These are phyloP conservation scores for Pollenia angustigena DNA, from an alignment of 2,888 invertebrate species.

Conservation along the genomic window DNA sequence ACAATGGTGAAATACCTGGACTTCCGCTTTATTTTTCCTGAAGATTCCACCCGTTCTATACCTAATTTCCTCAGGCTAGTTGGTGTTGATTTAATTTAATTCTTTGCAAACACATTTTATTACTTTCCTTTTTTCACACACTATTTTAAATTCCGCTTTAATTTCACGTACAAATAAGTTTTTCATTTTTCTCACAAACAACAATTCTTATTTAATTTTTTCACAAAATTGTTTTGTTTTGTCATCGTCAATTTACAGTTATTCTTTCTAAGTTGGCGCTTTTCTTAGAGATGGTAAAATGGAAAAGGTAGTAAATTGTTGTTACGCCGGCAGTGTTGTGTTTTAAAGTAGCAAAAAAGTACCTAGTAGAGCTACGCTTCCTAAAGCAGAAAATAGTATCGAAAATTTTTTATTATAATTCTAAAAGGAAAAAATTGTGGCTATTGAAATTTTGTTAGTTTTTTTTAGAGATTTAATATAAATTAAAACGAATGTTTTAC, in stretches of 20 bases:
- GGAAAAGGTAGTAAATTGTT: background rate
- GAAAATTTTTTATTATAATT: slow-evolving; percentile 54
- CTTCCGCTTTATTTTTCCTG: background rate
- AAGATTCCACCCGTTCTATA: too few species aligned
- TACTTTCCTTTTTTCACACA: background rate
- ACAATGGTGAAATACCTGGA: background rate
- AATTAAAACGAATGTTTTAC: slow-evolving; percentile 62
- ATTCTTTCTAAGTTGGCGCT: slow-evolving; percentile 9
- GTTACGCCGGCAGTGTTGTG: slow-evolving; percentile 24
- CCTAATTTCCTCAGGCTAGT: too few species aligned
- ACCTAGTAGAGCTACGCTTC: slow-evolving; percentile 11
- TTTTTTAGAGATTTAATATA: slow-evolving; percentile 33
- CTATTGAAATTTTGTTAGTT: slow-evolving; percentile 28
- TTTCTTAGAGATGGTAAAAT: slow-evolving; percentile 30
- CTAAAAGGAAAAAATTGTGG: slow-evolving; percentile 29
- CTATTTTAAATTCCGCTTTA: background rate
- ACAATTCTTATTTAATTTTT: background rate
- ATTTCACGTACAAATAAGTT: background rate
- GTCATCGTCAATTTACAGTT: background rate
- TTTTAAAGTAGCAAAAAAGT: background rate
- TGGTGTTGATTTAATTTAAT: background rate
- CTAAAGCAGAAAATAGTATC: slow-evolving; percentile 33
- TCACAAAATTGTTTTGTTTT: background rate
- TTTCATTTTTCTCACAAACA: background rate
- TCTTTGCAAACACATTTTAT: background rate